These are phyloP conservation scores for Autographa pulchrina DNA, from an alignment of 2,888 invertebrate species.

Conservation along the genomic window DNA sequence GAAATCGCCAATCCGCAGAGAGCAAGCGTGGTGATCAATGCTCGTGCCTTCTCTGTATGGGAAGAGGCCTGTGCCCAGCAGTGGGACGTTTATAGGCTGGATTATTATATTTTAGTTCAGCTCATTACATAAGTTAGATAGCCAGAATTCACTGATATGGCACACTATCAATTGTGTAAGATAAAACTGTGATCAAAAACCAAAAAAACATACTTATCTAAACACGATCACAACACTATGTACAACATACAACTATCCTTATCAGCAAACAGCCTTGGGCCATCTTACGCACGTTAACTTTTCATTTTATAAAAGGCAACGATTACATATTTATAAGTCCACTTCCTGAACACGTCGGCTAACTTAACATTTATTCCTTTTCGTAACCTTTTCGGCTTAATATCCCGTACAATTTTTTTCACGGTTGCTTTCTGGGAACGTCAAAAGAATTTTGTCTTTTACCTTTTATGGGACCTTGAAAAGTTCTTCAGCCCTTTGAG, in stretches of 20 bases:
- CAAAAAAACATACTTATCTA: background rate
- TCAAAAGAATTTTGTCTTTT: constrained; percentile 47
- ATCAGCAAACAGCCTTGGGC: background rate
- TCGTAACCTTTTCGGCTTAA: constrained; percentile 46
- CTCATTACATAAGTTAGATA: too few relatives aligned
- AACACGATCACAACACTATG: background rate
- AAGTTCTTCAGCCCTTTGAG: constrained; percentile 51
- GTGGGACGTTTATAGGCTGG: too few relatives aligned
- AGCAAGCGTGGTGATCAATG: too few relatives aligned
- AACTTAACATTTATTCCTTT: constrained; percentile 36
- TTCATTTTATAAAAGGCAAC: constrained; percentile 14
- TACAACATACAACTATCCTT: background rate
- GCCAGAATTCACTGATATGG: too few relatives aligned
- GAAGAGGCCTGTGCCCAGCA: too few relatives aligned
- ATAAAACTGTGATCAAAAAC: background rate
- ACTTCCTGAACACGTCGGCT: constrained; percentile 37
- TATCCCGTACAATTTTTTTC: constrained; percentile 44
- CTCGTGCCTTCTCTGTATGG: too few relatives aligned
- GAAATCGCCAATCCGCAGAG: too few relatives aligned
- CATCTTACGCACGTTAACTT: constrained; percentile 1
- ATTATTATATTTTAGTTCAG: too few relatives aligned
- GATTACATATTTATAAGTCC: constrained; percentile 38
- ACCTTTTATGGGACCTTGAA: constrained; percentile 55
- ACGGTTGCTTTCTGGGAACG: constrained; percentile 37
- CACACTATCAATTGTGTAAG: too few relatives aligned